Conservation (phyloP, 2,797 vertebrate species). For the Cirrhinus mrigala region DNA sequence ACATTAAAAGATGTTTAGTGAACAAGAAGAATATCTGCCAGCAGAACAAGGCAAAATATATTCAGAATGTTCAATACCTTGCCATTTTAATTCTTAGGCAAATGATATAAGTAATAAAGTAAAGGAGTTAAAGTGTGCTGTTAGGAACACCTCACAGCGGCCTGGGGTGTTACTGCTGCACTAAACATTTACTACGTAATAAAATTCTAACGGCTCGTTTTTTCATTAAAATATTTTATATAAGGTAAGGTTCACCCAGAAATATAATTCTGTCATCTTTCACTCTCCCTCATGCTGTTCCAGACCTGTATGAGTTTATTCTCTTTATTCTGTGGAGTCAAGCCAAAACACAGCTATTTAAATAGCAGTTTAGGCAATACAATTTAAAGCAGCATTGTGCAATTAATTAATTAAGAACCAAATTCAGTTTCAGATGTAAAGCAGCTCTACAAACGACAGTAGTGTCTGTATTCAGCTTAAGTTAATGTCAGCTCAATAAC, state of each 20-base stretch:
- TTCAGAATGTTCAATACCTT: background rate
- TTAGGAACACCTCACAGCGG: background rate
- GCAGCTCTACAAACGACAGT: background rate
- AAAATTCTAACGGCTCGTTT: background rate
- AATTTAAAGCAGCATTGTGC: background rate
- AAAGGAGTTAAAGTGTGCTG: background rate
- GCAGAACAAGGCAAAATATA: background rate
- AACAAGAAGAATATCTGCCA: background rate
- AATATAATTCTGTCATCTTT: background rate
- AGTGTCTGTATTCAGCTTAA: background rate
- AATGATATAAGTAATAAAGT: background rate
- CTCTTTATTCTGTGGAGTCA: background rate
- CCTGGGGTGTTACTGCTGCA: background rate
- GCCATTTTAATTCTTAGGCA: background rate
- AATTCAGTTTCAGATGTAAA: background rate
- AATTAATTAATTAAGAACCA: background rate
- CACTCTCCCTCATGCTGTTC: no score
- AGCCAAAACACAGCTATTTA: background rate
- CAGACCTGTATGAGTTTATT: background rate
- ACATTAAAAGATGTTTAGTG: background rate
- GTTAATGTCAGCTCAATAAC: background rate
- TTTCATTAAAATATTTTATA: slow-evolving; percentile 4
- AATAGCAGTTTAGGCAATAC: background rate
- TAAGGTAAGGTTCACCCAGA: background rate
- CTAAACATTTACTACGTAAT: background rate